Evolutionary conservation across 2,888 invertebrate genomes (phyloP).

Genomic region (Lobophora halterata): DNA sequence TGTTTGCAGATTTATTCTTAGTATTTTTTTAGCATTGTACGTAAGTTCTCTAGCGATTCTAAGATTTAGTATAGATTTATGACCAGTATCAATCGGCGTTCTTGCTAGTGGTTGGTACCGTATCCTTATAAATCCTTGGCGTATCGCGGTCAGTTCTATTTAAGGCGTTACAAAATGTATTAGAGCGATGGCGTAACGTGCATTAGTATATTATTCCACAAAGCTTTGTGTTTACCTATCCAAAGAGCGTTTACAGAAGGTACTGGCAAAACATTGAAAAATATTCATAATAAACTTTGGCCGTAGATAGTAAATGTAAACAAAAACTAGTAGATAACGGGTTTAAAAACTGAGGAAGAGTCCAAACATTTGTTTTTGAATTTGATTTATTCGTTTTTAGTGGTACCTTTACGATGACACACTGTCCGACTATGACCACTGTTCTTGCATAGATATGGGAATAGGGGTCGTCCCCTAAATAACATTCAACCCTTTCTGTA

Average conservation of each 20-base stretch:
- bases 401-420: conserved; percentile 15
- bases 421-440: conserved; percentile 34
- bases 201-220: conserved; percentile 25
- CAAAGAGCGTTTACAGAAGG: conserved; percentile 1
- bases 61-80: too few species aligned
- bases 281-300: conserved; percentile 4
- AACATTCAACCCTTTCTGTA: conserved; percentile 65
- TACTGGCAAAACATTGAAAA: background rate
- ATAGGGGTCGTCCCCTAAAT: conserved; percentile 60
- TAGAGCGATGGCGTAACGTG: conserved; percentile 29
- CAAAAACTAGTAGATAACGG: too few species aligned
- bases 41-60: too few species aligned
- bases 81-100: conserved; percentile 9
- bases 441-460: conserved; percentile 41
- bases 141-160: conserved; percentile 35
- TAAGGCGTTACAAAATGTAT: conserved; percentile 30
- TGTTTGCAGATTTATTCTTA: too few species aligned
- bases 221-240: conserved; percentile 17
- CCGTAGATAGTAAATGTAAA: too few species aligned
- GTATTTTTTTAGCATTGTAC: too few species aligned
- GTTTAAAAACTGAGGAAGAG: too few species aligned
- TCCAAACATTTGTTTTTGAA: too few species aligned
- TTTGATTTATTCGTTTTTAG: conserved; percentile 9
- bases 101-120: too few species aligned
- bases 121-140: conserved; percentile 32